A percentile compares a stretch with the other conserved stretches of the same genome.
Evolutionary conservation across 2,888 invertebrate genomes (phyloP).

Genomic region (Agrotis ipsilon): DNA sequence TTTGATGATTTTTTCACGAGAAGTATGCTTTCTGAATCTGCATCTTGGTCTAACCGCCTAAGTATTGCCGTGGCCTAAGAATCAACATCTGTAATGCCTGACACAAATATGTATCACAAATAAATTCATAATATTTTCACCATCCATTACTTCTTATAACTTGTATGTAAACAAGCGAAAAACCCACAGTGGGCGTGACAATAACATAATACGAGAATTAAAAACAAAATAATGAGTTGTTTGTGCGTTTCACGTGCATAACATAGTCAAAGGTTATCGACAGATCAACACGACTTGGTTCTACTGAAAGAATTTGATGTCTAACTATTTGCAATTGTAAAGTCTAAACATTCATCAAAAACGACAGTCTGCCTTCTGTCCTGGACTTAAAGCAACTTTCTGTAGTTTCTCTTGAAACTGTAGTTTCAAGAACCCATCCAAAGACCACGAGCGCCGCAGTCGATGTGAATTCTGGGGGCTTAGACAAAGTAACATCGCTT

Average conservation of each 20-base stretch:
- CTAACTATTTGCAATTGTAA: background rate
- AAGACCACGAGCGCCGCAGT: background rate
- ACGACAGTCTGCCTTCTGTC: background rate
- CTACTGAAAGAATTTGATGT: background rate
- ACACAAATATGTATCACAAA: background rate
- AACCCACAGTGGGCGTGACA: conserved; percentile 22
- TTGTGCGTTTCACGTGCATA: conserved; percentile 18
- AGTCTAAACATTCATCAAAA: too few species aligned
- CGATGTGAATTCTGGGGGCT: background rate
- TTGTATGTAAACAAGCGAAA: conserved; percentile 34
- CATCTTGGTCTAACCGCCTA: too few species aligned
- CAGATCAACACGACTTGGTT: background rate
- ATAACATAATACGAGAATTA: conserved; percentile 9
- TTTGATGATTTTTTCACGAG: too few species aligned
- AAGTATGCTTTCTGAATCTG: too few species aligned
- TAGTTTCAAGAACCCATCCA: background rate
- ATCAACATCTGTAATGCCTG: background rate
- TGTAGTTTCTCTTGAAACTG: background rate
- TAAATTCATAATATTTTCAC: conserved; percentile 30
- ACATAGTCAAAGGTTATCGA: conserved; percentile 16
- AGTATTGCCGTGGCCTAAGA: background rate
- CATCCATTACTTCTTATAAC: conserved; percentile 10
- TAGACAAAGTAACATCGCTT: too few species aligned
- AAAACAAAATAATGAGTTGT: conserved; percentile 38
- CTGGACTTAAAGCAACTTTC: background rate